phyloP scores from a whole-genome alignment of 1,140 invertebrate genomes.

The Hycleus cichorii region DNA sequence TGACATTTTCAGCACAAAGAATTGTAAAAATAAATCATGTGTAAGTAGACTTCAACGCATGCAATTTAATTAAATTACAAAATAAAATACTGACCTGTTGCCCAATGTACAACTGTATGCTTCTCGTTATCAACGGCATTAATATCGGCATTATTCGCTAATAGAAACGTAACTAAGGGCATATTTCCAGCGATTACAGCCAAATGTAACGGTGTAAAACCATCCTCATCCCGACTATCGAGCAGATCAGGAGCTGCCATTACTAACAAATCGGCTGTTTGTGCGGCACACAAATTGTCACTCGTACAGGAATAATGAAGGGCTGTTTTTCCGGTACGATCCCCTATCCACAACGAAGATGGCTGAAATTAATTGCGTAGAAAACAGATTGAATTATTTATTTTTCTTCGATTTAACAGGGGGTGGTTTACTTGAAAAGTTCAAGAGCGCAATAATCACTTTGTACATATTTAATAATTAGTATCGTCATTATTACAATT shows the following conservation, averaged over 20 bases:
- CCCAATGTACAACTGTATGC: constrained; percentile 97
- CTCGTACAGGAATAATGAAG: constrained; percentile 82
- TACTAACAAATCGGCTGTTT: constrained; percentile 63
- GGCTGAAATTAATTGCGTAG: constrained; percentile 45
- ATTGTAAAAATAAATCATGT: background rate
- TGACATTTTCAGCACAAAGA: background rate
- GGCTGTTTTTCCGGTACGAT: constrained; percentile 77
- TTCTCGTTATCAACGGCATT: constrained; percentile 85
- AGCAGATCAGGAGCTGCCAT: constrained; percentile 71
- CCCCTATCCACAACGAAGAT: constrained; percentile 54
- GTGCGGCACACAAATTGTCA: constrained; percentile 36
- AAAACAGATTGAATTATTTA: too few relatives aligned
- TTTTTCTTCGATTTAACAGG: too few relatives aligned
- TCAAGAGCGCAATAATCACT: background rate
- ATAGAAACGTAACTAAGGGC: constrained; percentile 69
- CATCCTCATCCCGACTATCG: constrained; percentile 80
- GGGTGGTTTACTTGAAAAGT: too few relatives aligned
- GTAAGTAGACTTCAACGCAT: too few relatives aligned
- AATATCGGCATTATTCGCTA: constrained; percentile 78
- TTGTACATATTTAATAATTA: background rate
- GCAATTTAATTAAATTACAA: too few relatives aligned
- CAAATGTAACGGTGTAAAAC: constrained; percentile 87
- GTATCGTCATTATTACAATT: background rate
- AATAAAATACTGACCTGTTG: constrained; percentile 64
- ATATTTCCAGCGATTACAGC: constrained; percentile 87